phyloP scores from a whole-genome alignment of 2,113 vertebrate species.

The Bettongia penicillata region DNA sequence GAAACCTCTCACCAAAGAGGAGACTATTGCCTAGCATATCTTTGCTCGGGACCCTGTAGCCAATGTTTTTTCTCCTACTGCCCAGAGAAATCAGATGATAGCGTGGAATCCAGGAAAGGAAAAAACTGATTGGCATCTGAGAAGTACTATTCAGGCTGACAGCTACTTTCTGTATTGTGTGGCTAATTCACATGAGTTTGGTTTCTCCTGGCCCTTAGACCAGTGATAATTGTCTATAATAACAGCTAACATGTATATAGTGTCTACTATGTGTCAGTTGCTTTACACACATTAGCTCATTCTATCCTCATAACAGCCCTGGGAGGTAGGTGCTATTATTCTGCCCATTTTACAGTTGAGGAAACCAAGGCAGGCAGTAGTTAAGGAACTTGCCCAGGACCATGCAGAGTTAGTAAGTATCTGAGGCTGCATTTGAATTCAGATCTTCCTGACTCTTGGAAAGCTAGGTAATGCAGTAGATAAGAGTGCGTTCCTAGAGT shows the following conservation, averaged over 20 bases:
- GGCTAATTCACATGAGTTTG: neutral
- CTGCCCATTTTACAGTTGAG: neutral
- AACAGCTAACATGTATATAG: neutral
- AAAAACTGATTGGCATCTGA: constrained; percentile 27
- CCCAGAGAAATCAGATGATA: neutral
- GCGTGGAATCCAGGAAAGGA: constrained; percentile 16
- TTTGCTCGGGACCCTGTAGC: neutral
- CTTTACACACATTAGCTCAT: neutral
- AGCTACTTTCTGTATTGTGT: neutral
- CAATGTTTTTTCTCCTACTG: neutral
- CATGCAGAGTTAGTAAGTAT: neutral
- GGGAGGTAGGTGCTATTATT: no score
- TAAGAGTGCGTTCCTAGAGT: neutral
- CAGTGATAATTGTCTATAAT: constrained; percentile 3
- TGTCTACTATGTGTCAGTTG: neutral
- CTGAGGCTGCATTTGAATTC: neutral
- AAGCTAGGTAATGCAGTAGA: no score
- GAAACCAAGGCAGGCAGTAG: neutral
- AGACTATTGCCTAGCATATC: neutral
- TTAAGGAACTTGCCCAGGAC: neutral
- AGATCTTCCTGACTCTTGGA: neutral
- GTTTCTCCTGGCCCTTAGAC: constrained; percentile 5
- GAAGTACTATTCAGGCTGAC: neutral
- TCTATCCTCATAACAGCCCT: neutral
- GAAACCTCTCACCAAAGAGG: neutral